These are phyloP conservation scores for Gymnoscopelus braueri DNA, from an alignment of 2,797 vertebrate genomes.

Conservation along the genomic window DNA sequence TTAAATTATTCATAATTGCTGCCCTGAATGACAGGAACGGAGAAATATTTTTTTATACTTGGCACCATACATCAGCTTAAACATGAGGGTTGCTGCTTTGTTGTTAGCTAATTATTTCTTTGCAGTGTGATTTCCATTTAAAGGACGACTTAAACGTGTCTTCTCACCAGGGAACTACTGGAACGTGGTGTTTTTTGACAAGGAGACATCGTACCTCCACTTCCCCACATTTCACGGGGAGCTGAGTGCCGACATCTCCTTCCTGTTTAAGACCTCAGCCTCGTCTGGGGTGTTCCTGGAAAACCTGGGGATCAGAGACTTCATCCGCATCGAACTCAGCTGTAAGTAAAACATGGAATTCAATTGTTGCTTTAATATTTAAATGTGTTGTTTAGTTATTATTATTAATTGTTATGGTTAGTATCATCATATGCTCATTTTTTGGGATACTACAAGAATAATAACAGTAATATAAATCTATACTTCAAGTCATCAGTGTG, in stretches of 20 bases:
- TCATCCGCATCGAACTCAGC: slow-evolving; percentile 91
- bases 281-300: slow-evolving; percentile 94
- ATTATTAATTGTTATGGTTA: too few relatives aligned
- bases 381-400: too few relatives aligned
- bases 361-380: background rate
- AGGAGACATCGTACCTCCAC: slow-evolving; percentile 92
- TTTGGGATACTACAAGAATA: too few relatives aligned
- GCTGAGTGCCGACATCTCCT: slow-evolving; percentile 92
- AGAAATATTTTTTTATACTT: background rate
- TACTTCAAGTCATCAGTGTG: too few relatives aligned
- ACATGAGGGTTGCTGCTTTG: background rate
- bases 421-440: too few relatives aligned
- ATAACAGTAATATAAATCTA: too few relatives aligned
- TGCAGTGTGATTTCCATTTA: background rate
- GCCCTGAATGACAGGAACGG: background rate
- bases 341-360: slow-evolving; percentile 83
- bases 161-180: slow-evolving; percentile 83
- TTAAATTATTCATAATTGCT: slow-evolving; percentile 8
- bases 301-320: slow-evolving; percentile 95
- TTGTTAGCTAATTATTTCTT: background rate
- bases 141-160: background rate
- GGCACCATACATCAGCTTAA: too few relatives aligned
- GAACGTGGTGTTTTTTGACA: slow-evolving; percentile 94
- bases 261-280: slow-evolving; percentile 94
- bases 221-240: slow-evolving; percentile 95